Conservation (phyloP, 1,140 invertebrate species). For the Hylaeus anthracinus region DNA sequence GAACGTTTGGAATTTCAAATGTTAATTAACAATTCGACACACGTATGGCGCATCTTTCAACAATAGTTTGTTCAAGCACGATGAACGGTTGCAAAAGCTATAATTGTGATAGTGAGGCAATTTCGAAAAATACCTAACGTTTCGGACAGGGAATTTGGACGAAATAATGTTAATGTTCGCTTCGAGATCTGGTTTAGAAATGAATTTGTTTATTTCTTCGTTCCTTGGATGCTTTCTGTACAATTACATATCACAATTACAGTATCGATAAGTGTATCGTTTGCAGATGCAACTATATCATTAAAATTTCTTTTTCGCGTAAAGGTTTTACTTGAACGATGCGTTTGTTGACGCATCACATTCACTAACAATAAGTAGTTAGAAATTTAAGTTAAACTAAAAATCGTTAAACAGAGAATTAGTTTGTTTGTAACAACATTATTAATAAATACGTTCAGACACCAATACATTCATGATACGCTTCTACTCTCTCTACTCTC, state of each 20-base stretch:
- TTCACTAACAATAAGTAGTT: neutral
- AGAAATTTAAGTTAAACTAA: too few species aligned
- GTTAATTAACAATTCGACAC: conserved; percentile 8
- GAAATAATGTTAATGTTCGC: too few species aligned
- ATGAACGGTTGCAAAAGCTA: neutral
- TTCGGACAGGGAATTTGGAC: too few species aligned
- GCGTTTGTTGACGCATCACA: neutral
- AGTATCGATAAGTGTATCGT: neutral
- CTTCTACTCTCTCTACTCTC: too few species aligned
- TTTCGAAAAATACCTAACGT: neutral
- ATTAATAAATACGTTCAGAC: too few species aligned
- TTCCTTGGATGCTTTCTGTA: too few species aligned
- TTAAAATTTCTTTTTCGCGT: too few species aligned
- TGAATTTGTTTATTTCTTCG: neutral
- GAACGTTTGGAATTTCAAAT: neutral
- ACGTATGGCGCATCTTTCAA: neutral
- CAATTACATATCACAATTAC: neutral
- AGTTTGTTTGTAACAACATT: too few species aligned
- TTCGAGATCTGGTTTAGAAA: too few species aligned
- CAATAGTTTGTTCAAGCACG: neutral
- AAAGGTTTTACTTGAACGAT: too few species aligned
- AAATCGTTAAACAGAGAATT: too few species aligned
- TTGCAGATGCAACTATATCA: neutral
- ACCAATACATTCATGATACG: too few species aligned
- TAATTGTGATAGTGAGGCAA: neutral